phyloP scores from a whole-genome alignment of 2,888 invertebrate species.

The Zele albiditarsus region DNA sequence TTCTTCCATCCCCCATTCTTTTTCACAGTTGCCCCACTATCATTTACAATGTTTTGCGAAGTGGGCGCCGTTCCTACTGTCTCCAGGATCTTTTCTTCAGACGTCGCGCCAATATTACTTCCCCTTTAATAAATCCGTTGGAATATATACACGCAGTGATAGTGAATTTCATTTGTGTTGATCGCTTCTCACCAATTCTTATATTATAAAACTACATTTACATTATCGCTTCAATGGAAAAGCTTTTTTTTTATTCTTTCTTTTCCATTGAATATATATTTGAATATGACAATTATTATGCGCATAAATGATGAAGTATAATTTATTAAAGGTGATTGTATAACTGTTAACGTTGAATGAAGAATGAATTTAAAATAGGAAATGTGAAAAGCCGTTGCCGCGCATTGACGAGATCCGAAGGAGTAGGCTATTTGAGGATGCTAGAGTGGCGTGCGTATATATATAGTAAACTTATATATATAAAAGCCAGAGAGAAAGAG shows the following conservation, averaged over 20 bases:
- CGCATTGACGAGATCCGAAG: conserved; percentile 45
- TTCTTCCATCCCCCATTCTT: not conserved
- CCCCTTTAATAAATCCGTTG: conserved; percentile 26
- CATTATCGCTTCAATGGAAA: not conserved
- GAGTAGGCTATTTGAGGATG: conserved; percentile 41
- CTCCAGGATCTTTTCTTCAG: not conserved
- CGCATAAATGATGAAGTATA: not conserved
- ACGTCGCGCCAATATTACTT: conserved; percentile 11
- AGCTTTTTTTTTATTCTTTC: not conserved
- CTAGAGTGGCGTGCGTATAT: conserved; percentile 35
- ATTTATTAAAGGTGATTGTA: not conserved
- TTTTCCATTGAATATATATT: not conserved
- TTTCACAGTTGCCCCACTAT: not conserved
- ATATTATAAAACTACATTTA: not conserved
- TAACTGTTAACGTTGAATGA: conserved; percentile 35
- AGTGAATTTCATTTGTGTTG: not conserved
- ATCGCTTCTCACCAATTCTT: not conserved
- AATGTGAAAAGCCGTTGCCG: conserved; percentile 37
- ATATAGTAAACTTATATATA: conserved; percentile 30
- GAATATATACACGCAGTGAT: not conserved
- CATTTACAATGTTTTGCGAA: not conserved
- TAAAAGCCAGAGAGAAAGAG: conserved; percentile 43
- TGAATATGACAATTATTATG: not conserved
- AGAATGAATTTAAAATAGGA: conserved; percentile 40
- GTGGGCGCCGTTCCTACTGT: conserved; percentile 32